Evolutionary conservation across 2,888 invertebrate species (phyloP), one percentile per base, ranked within the genome.

Genomic region (Drosophila putrida): DNA sequence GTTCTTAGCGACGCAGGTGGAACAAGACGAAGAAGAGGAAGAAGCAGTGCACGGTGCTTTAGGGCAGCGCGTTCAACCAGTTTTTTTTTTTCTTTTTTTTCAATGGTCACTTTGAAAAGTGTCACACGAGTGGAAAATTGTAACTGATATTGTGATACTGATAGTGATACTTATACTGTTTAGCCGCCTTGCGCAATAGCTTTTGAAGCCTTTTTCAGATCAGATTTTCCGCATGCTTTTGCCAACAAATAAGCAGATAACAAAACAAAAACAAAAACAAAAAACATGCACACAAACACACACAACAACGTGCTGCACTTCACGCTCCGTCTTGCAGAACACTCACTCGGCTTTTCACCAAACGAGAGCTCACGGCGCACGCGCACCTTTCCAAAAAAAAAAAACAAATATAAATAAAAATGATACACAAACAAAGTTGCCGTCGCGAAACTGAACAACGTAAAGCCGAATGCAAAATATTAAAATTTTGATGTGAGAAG

Each of bases 321-420:
- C 90, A 86, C 86, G 88, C 88, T 86, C 49, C 82, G 88, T 80
- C 80, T 89, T 85, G 89, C 89, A 86, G 89, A 85, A 85, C 89
- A 89, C 74, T 66, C 68, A 63, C 71, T 77, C 13, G 51, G 11
- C 51, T 61, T 69, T 75, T 47, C 36, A 36, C 50, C 54, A 60
- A 75, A 70, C 75, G 47, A 76, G 67, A 75, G 66, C 78, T 59
- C 57, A 62, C 59, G 53, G 50, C 59, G 25, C 65, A 71, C 71
- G 60, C 74, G 78, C 69, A 74, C 75, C 78, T 76, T 76, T 76
- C 69, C 59, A 72, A 61, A 60, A 13, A 41, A 39, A 46, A 13
- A 10, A 43, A 31, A 4, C 10, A 53, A 28, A 46, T 49, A 20
- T 1, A 53, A n/a, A 10, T 13, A 15, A 41, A 38, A 43, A 44